A percentile compares a stretch with the other conserved stretches of the same genome.
phyloP scores from a whole-genome alignment of 2,113 vertebrate genomes.

The Psilopsiagon aymara region DNA sequence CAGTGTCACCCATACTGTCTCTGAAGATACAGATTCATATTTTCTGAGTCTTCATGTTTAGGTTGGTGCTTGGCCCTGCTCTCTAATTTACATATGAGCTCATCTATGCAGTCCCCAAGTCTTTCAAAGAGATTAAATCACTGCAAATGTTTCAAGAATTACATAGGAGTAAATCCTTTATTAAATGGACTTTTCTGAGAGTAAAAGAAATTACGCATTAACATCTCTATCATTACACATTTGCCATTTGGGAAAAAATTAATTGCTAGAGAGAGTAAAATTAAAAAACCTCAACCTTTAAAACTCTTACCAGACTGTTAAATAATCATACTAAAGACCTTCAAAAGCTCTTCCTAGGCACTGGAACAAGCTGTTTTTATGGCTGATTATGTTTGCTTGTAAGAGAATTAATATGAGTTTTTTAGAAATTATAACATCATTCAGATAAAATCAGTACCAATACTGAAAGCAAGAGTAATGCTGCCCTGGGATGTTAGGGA shows the following conservation, averaged over 20 bases:
- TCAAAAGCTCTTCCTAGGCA: not conserved
- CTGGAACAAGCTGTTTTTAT: constrained; percentile 13
- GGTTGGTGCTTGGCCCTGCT: not conserved
- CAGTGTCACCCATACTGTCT: not conserved
- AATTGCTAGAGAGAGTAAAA: not conserved
- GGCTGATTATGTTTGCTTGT: not conserved
- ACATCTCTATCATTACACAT: not conserved
- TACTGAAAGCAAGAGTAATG: not conserved
- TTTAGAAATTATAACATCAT: not conserved
- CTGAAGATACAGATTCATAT: not conserved
- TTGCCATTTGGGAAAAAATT: not conserved
- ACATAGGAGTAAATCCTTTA: not conserved
- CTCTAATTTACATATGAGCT: not conserved
- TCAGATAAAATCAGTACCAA: not conserved
- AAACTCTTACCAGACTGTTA: not conserved
- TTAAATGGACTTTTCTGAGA: not conserved
- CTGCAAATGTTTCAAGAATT: not conserved
- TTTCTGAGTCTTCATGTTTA: not conserved
- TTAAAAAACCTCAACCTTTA: not conserved
- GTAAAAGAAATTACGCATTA: not conserved
- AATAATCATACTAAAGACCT: not conserved
- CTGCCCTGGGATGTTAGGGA: not conserved
- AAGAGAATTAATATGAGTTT: not conserved
- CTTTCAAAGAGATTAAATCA: not conserved
- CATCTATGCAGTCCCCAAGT: not conserved